Percentiles rank a stretch among this genome's conserved stretches.
phyloP scores from a whole-genome alignment of 92 coral and sea anemone genomes.

The Desmophyllum pertusum region DNA sequence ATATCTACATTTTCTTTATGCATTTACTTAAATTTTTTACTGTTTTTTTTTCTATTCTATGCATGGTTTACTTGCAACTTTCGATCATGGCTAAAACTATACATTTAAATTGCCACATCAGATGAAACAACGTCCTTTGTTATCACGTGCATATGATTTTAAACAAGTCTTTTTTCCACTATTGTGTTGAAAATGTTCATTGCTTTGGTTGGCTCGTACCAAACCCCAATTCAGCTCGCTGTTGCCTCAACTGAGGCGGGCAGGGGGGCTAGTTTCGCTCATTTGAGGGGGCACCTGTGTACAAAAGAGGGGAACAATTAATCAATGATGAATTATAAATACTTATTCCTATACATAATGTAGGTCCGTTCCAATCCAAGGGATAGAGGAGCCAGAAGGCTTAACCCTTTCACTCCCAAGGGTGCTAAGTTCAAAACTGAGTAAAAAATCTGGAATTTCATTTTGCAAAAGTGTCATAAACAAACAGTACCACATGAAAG shows the following conservation, averaged over 20 bases:
- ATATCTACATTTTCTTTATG: neutral
- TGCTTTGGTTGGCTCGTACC: neutral
- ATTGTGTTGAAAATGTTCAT: neutral
- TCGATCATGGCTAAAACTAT: neutral
- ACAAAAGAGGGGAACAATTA: too few relatives aligned
- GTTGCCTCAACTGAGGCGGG: conserved; percentile 29
- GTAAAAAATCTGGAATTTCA: too few relatives aligned
- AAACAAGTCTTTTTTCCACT: neutral
- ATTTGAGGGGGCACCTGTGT: conserved; percentile 15
- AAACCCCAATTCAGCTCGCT: conserved; percentile 4
- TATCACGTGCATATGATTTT: neutral
- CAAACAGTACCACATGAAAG: too few relatives aligned
- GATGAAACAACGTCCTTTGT: neutral
- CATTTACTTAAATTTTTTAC: neutral
- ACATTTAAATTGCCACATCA: neutral
- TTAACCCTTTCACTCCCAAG: too few relatives aligned
- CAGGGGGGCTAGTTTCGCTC: conserved; percentile 12
- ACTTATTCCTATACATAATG: too few relatives aligned
- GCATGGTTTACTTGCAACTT: neutral
- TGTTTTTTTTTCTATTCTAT: neutral
- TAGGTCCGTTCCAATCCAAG: too few relatives aligned
- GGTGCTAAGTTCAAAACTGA: too few relatives aligned
- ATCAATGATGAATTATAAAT: too few relatives aligned
- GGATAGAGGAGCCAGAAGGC: too few relatives aligned
- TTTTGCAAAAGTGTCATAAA: too few relatives aligned